Evolutionary conservation across 1,140 invertebrate species (phyloP).

Genomic region (Thrips palmi): DNA sequence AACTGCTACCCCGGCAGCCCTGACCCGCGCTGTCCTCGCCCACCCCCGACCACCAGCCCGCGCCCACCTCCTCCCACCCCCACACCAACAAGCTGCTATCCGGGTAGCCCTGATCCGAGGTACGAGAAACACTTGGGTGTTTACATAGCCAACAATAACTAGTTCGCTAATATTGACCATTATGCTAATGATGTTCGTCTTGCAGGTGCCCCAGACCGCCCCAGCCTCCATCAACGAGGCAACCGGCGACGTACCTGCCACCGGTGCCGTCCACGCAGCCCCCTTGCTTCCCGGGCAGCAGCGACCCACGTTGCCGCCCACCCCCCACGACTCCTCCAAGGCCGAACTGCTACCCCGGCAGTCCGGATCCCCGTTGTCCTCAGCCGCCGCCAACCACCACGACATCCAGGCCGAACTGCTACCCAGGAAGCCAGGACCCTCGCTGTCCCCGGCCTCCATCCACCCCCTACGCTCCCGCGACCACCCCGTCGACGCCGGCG

Average conservation of each 20-base stretch:
- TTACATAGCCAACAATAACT: no score
- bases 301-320: conserved; percentile 19
- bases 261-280: conserved; percentile 8
- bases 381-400: conserved; percentile 6
- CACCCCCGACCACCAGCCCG: conserved; percentile 16
- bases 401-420: conserved; percentile 7
- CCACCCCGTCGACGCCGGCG: conserved; percentile 16
- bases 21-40: no score
- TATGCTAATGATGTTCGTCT: no score
- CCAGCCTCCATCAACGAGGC: no score
- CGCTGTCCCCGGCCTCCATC: conserved; percentile 15
- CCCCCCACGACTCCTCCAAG: conserved; percentile 16
- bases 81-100: conserved; percentile 17
- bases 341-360: conserved; percentile 17
- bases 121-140: no score
- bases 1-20: conserved; percentile 15
- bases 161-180: no score
- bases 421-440: conserved; percentile 20
- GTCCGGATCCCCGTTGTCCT: no score
- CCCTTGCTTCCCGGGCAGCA: conserved; percentile 22
- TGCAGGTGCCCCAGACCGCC: conserved; percentile 19
- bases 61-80: conserved; percentile 17
- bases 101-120: conserved; percentile 22
- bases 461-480: conserved; percentile 13
- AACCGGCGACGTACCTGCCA: no score